Evolutionary conservation across 1,140 invertebrate species (phyloP).

Genomic region (Rhyzopertha dominica): DNA sequence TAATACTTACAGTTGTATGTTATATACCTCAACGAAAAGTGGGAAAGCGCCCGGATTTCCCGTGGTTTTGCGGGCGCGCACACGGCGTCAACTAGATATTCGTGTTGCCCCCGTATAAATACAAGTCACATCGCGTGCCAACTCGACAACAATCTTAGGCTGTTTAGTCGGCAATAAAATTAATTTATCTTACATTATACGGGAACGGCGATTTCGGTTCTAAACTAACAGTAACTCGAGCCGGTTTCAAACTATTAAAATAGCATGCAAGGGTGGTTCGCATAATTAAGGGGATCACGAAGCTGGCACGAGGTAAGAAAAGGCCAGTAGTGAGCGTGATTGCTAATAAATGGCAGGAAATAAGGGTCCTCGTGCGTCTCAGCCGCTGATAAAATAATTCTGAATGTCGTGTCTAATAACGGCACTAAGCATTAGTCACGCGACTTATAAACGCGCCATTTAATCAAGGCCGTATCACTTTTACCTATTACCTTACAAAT

Average conservation of each 20-base stretch:
- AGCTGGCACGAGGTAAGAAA: slow-evolving; percentile 44
- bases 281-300: slow-evolving; percentile 45
- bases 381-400: slow-evolving; percentile 46
- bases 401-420: slow-evolving; percentile 46
- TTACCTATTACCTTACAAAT: too few relatives aligned
- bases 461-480: slow-evolving; percentile 31
- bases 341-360: slow-evolving; percentile 47
- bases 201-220: slow-evolving; percentile 27
- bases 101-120: slow-evolving; percentile 34
- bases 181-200: slow-evolving; percentile 46
- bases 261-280: slow-evolving; percentile 39
- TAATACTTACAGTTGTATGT: too few relatives aligned
- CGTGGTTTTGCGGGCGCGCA: not conserved
- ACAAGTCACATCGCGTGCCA: slow-evolving; percentile 40
- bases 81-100: slow-evolving; percentile 16
- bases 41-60: not conserved
- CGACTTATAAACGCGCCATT: slow-evolving; percentile 34
- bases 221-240: slow-evolving; percentile 32
- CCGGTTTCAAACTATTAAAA: slow-evolving; percentile 15
- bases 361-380: slow-evolving; percentile 45
- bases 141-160: slow-evolving; percentile 44
- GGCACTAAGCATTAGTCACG: slow-evolving; percentile 31
- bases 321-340: slow-evolving; percentile 43
- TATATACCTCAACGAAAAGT: too few relatives aligned
- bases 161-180: slow-evolving; percentile 47